Evolutionary conservation across 2,113 vertebrate genomes (phyloP).

Genomic region (Nannobrachium achirus): DNA sequence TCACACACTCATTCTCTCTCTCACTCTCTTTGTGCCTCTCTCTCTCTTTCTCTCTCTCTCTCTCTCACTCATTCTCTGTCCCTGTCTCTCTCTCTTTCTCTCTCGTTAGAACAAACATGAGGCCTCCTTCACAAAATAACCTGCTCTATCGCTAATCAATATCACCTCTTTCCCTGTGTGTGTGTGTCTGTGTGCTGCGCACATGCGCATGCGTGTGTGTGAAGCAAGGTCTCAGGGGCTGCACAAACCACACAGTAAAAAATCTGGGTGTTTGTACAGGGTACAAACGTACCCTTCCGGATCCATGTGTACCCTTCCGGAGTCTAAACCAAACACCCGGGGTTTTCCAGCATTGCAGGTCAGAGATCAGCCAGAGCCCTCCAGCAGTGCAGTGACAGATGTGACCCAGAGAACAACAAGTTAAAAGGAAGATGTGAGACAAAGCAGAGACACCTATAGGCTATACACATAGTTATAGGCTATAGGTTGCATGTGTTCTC

Average conservation of each 20-base stretch:
- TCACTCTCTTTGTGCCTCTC: no score
- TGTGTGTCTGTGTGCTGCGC: conserved; percentile 8
- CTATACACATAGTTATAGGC: no score
- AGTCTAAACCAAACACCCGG: no score
- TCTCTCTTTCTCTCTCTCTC: no score
- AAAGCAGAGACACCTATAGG: conserved; percentile 35
- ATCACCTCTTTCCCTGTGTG: conserved; percentile 45
- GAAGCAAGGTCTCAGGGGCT: conserved; percentile 63
- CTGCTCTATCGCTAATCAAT: conserved; percentile 73
- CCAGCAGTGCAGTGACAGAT: conserved; percentile 69
- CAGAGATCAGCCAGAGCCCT: conserved; percentile 73
- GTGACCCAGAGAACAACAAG: conserved; percentile 55
- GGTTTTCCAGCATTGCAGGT: conserved; percentile 41
- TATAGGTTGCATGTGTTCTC: conserved; percentile 40
- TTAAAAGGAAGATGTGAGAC: conserved; percentile 54
- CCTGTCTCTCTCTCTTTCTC: conserved; percentile 39
- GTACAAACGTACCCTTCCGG: no score
- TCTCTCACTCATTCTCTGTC: conserved; percentile 51
- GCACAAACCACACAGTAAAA: conserved; percentile 39
- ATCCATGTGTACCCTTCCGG: no score
- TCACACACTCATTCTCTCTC: no score
- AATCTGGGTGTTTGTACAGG: no score
- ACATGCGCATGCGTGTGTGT: not conserved
- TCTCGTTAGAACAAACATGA: conserved; percentile 72
- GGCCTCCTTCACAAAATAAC: conserved; percentile 71